A percentile compares a stretch with the other conserved stretches of the same genome.
Conservation (phyloP, 2,113 vertebrate genomes). For the Hyla sarda region DNA sequence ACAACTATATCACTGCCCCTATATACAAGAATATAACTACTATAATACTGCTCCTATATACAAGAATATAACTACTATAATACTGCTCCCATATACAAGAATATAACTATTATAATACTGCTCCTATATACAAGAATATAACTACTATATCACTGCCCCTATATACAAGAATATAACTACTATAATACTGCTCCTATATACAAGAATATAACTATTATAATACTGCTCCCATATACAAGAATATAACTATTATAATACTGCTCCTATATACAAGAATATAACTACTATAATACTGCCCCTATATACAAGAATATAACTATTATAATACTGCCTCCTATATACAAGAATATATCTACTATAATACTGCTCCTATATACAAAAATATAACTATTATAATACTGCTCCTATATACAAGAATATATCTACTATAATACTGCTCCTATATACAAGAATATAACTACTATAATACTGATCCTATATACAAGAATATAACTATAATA, state of each 20-base stretch:
- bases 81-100: background rate
- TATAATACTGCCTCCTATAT: background rate
- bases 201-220: too few species aligned
- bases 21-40: too few species aligned
- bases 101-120: background rate
- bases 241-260: background rate
- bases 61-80: background rate
- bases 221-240: too few species aligned
- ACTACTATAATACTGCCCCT: background rate
- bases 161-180: too few species aligned
- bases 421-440: background rate
- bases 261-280: background rate
- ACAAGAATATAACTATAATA: background rate
- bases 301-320: background rate
- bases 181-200: too few species aligned
- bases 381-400: background rate
- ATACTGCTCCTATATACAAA: background rate
- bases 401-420: background rate
- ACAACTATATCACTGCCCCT: too few species aligned
- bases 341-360: conserved; percentile 6
- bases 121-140: too few species aligned
- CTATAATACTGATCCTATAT: background rate
- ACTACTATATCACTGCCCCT: too few species aligned
- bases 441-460: background rate
- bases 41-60: too few species aligned